Conservation (phyloP, 2,113 vertebrate genomes). For the Gadus macrocephalus region DNA sequence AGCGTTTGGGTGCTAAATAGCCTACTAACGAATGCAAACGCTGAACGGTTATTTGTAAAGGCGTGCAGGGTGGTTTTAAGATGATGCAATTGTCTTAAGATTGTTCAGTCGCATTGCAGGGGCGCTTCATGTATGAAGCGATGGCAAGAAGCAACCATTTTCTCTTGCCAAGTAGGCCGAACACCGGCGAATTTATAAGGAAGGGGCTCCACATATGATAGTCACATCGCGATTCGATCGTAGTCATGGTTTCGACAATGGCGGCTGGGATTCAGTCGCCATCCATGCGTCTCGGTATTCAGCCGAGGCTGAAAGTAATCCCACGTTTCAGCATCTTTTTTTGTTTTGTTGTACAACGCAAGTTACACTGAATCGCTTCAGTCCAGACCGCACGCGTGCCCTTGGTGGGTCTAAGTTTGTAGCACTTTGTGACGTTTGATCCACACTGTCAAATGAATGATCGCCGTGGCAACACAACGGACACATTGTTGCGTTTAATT, state of each 20-base stretch:
- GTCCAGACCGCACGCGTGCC: background rate
- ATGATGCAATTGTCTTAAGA: constrained; percentile 21
- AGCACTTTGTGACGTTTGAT: constrained; percentile 18
- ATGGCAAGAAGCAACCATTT: constrained; percentile 68
- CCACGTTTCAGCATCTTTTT: no score
- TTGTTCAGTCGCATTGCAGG: constrained; percentile 74
- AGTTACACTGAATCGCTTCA: constrained; percentile 25
- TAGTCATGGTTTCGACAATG: no score
- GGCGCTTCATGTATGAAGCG: constrained; percentile 63
- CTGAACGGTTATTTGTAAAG: no score
- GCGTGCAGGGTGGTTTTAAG: background rate
- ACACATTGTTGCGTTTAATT: constrained; percentile 34
- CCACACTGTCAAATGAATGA: no score
- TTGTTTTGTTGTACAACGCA: no score
- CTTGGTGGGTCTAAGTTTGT: constrained; percentile 32
- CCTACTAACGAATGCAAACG: no score
- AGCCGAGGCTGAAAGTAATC: no score
- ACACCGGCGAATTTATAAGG: constrained; percentile 37
- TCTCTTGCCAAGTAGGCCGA: constrained; percentile 49
- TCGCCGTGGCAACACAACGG: background rate
- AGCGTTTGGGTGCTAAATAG: background rate
- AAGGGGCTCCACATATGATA: background rate
- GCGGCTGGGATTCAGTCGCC: no score
- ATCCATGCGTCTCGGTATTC: no score
- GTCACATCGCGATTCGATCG: no score